Percentiles rank a stretch among this genome's conserved stretches.
Conservation (phyloP, 2,888 invertebrate species). For the Agrotis ipsilon region DNA sequence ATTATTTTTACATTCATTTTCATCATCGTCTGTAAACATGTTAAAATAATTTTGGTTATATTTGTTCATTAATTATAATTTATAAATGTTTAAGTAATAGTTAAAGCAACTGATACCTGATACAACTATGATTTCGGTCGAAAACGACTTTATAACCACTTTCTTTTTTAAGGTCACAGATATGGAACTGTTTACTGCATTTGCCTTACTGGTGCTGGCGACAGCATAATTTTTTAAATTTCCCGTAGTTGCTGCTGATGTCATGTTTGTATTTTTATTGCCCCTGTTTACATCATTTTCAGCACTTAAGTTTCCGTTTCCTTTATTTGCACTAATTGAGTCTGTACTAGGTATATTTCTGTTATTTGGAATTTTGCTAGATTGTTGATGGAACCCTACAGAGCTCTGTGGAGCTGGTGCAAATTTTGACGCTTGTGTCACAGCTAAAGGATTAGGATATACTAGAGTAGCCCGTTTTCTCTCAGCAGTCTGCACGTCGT, state of each 20-base stretch:
- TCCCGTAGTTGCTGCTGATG: slow-evolving; percentile 64
- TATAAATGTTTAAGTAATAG: no score
- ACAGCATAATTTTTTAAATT: slow-evolving; percentile 76
- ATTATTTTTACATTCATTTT: no score
- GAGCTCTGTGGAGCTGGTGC: slow-evolving; percentile 79
- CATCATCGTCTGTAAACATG: no score
- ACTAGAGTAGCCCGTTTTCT: slow-evolving; percentile 80
- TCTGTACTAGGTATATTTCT: slow-evolving; percentile 72
- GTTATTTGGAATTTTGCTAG: slow-evolving; percentile 76
- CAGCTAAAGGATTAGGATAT: slow-evolving; percentile 78
- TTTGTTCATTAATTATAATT: no score
- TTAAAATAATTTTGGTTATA: no score
- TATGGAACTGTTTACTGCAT: slow-evolving; percentile 58
- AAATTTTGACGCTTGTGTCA: slow-evolving; percentile 71
- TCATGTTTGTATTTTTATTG: slow-evolving; percentile 64
- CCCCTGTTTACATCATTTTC: slow-evolving; percentile 75
- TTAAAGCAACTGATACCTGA: no score
- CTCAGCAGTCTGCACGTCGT: slow-evolving; percentile 80
- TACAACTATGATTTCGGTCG: no score
- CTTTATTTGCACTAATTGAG: slow-evolving; percentile 70
- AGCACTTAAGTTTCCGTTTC: slow-evolving; percentile 63
- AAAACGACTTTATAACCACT: no score
- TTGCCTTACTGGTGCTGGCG: slow-evolving; percentile 69
- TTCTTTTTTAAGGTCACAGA: no score
- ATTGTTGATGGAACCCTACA: slow-evolving; percentile 80